phyloP scores from a whole-genome alignment of 2,888 invertebrate species.

The Cerastoderma edule region DNA sequence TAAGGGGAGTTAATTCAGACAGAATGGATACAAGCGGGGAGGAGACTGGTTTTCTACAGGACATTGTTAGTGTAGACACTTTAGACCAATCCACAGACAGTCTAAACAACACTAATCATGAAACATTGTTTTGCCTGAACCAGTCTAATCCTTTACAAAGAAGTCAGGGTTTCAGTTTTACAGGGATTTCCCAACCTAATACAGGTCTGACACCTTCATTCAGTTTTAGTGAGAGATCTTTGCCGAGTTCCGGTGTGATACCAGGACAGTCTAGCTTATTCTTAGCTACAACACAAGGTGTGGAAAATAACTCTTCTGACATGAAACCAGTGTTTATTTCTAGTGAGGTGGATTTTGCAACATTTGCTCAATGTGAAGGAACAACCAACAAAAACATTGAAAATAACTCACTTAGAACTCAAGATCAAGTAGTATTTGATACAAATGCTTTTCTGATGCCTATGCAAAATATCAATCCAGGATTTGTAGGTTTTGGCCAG shows the following conservation, averaged over 20 bases:
- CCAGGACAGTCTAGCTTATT: no score
- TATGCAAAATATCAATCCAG: constrained; percentile 7
- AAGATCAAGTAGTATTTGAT: constrained; percentile 1
- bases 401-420: background rate
- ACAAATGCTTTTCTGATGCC: constrained; percentile 14
- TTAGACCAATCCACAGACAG: constrained; percentile 44
- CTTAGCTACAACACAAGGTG: no score
- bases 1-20: constrained; percentile 1
- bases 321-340: constrained; percentile 17
- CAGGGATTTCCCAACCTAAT: background rate
- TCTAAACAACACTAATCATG: constrained; percentile 31
- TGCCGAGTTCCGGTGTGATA: no score
- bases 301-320: no score
- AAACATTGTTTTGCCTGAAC: constrained; percentile 39
- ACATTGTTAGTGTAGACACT: constrained; percentile 18
- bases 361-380: background rate
- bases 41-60: constrained; percentile 45
- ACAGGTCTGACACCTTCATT: no score
- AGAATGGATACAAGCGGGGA: constrained; percentile 31
- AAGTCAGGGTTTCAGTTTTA: constrained; percentile 43
- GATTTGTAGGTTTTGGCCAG: constrained; percentile 5
- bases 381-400: background rate
- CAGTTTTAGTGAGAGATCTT: no score
- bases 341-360: background rate
- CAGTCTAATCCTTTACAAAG: constrained; percentile 38